These are phyloP conservation scores for Leguminivora glycinivorella DNA, from an alignment of 1,140 invertebrate genomes.

Conservation along the genomic window DNA sequence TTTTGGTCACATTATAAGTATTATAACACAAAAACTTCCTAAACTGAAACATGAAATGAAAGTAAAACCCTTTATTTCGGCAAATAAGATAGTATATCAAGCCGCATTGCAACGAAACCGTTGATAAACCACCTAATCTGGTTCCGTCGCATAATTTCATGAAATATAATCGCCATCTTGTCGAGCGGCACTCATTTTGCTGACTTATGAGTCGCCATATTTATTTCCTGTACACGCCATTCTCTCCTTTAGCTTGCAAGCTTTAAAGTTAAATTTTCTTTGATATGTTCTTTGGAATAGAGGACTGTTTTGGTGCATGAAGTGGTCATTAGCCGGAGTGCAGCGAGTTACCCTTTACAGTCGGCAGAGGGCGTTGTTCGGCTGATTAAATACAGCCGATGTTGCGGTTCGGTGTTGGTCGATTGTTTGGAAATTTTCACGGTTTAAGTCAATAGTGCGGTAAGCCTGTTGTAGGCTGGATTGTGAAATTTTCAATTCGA, in stretches of 20 bases:
- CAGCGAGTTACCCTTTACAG: neutral
- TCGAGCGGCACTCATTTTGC: slow-evolving; percentile 19
- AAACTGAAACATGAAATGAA: neutral
- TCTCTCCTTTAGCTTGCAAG: neutral
- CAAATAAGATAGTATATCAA: neutral
- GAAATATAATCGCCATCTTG: slow-evolving; percentile 19
- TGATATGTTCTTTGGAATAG: neutral
- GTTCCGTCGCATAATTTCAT: slow-evolving; percentile 22
- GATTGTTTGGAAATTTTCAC: neutral
- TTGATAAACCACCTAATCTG: slow-evolving; percentile 14
- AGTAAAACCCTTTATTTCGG: neutral
- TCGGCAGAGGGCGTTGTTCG: neutral
- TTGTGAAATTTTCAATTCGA: too few species aligned
- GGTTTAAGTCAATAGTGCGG: neutral
- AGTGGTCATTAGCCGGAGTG: slow-evolving; percentile 11
- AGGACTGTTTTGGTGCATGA: neutral
- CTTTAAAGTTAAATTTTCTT: neutral
- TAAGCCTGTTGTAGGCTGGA: neutral
- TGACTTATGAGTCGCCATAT: slow-evolving; percentile 12
- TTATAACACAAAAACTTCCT: too few species aligned
- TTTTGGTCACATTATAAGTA: too few species aligned
- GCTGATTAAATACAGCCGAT: neutral
- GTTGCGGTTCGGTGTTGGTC: neutral
- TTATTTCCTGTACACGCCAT: neutral
- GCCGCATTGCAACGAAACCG: neutral